Percentiles rank a stretch among this genome's conserved stretches.
Evolutionary conservation across 2,888 invertebrate species (phyloP).

Genomic region (Julus scandinavius): DNA sequence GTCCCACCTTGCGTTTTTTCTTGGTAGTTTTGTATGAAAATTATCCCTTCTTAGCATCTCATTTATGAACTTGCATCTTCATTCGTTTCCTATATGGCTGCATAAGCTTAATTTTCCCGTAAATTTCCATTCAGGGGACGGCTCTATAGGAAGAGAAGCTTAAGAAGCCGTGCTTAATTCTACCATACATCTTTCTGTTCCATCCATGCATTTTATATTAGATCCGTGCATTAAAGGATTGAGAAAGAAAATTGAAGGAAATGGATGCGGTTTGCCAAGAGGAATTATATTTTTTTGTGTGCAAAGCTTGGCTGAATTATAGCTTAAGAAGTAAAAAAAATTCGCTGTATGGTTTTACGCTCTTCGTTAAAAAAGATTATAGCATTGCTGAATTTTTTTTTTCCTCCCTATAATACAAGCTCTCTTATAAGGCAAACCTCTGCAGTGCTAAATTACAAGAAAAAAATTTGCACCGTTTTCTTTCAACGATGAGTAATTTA

Average conservation of each 20-base stretch:
- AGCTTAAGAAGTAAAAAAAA: slow-evolving; percentile 10
- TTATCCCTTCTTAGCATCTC: background rate
- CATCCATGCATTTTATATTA: background rate
- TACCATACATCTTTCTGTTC: background rate
- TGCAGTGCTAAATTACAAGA: background rate
- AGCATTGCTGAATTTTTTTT: background rate
- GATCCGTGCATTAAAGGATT: slow-evolving; percentile 19
- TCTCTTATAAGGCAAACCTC: background rate
- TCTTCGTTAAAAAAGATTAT: slow-evolving; percentile 4
- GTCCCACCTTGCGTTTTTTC: no score
- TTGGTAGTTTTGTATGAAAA: background rate
- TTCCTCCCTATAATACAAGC: no score
- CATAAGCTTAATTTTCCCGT: background rate
- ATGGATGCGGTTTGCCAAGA: slow-evolving; percentile 22
- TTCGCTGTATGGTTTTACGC: background rate
- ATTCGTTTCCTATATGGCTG: background rate
- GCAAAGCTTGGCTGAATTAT: slow-evolving; percentile 10
- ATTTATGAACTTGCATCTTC: background rate
- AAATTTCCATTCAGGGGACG: slow-evolving; percentile 1
- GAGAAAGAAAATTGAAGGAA: slow-evolving; percentile 14
- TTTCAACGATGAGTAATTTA: background rate
- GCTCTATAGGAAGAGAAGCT: background rate
- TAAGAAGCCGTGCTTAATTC: background rate
- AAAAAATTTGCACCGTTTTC: background rate
- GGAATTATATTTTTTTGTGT: background rate